Evolutionary conservation across 2,113 vertebrate species (phyloP).

Genomic region (Poecilia latipinna): DNA sequence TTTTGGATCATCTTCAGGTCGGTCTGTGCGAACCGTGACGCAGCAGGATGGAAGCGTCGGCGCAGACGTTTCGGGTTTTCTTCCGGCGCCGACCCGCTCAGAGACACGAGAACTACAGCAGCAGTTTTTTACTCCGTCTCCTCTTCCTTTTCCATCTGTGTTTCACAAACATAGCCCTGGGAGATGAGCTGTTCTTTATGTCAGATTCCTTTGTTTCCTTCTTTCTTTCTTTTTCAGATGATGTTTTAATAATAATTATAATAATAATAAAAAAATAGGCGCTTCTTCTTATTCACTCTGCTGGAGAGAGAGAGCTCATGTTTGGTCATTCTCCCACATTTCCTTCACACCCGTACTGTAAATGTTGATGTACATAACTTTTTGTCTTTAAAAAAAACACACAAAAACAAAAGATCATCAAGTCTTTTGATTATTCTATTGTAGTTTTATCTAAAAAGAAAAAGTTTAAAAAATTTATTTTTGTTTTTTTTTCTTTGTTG

Average conservation of each 20-base stretch:
- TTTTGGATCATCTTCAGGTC: conserved; percentile 10
- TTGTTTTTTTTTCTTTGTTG: conserved; percentile 49
- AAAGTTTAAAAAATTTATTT: conserved; percentile 65
- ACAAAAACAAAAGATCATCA: conserved; percentile 59
- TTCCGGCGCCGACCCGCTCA: conserved; percentile 34
- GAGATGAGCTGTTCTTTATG: conserved; percentile 28
- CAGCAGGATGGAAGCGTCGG: conserved; percentile 46
- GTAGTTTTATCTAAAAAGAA: conserved; percentile 81
- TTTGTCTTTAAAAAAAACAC: conserved; percentile 71
- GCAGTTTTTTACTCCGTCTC: conserved; percentile 25
- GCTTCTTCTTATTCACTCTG: conserved; percentile 40
- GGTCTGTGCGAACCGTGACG: conserved; percentile 33
- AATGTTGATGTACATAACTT: conserved; percentile 82
- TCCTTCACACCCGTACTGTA: conserved; percentile 75
- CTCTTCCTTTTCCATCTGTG: conserved; percentile 13
- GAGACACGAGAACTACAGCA: conserved; percentile 44
- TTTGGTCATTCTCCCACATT: conserved; percentile 19
- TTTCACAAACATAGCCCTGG: conserved; percentile 27
- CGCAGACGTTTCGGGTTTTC: conserved; percentile 49
- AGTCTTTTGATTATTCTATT: conserved; percentile 79
- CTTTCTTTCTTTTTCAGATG: conserved; percentile 21
- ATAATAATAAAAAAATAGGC: conserved; percentile 21
- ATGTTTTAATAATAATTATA: conserved; percentile 34
- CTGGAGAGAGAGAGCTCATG: conserved; percentile 47
- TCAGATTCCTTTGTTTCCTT: conserved; percentile 24